Base-by-base conservation (phyloP, 2,113 vertebrate genomes). In the Neolamprologus devosi region DNA sequence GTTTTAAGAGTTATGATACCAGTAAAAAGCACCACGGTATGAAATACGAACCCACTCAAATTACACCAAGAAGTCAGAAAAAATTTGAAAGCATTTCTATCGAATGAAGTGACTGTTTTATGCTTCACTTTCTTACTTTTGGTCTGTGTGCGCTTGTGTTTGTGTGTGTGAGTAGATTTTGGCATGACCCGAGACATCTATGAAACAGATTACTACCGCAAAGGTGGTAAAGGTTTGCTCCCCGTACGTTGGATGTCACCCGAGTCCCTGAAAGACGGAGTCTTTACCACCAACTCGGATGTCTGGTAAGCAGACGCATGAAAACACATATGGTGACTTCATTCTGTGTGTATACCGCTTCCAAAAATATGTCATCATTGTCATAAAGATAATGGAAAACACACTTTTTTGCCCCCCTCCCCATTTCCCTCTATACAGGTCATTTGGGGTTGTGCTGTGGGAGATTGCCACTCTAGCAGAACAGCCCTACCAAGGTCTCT, bases 241-340 rank as follows among this genome's bases (percentile, higher is more conserved):
- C 99, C 99, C 0, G 99, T 99, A 4, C 98, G 99, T 80, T 99
- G 99, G 99, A 99, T 99, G 99, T 99, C 99, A 49, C 99, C 99
- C 0, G 99, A 99, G 82, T 99, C 99, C 1, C 97, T 99, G 85
- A 99, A 99, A 81, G 99, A 99, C 0, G 99, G 99, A 17, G 98
- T 99, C 85, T 99, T 99, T 96, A 99, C 98, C 80, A 99, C 98
- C 2, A 97, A 98, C 93, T 99, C 99, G 0, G 99, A 99, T 1
- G 98, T 99, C 95, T 99, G 99, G 99, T 99, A 95, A 97, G 93
- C 57, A 65, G 45, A 4, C 5, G 3, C 49, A 40, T 16, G 16
- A 19, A 85, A 28, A 58, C 82, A 54, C 21, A 87, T 4, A 70
- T 9, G 7, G 14, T 5, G 7, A 28, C 81, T 57, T 81, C 5